Percentiles rank a stretch among this genome's conserved stretches.
Evolutionary conservation across 2,113 vertebrate species (phyloP).

Genomic region (Coryphaenoides rupestris): DNA sequence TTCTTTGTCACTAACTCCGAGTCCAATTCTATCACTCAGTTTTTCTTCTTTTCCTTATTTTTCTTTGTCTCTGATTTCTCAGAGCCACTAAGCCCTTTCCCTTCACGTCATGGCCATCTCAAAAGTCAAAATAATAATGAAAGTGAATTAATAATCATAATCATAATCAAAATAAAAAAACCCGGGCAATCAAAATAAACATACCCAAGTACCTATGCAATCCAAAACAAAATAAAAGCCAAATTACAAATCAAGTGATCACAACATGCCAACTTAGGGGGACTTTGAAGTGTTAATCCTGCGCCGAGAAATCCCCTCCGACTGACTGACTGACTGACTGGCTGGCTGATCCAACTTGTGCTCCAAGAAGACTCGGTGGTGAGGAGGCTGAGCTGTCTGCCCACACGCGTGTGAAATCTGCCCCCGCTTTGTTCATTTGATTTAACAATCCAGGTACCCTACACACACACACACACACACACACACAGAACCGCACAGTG

Average conservation of each 20-base stretch:
- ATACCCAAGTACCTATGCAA: slow-evolving; percentile 45
- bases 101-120: slow-evolving; percentile 40
- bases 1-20: slow-evolving; percentile 19
- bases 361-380: too few species aligned
- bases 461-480: too few species aligned
- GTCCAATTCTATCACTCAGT: slow-evolving; percentile 29
- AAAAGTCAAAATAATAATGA: slow-evolving; percentile 25
- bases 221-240: slow-evolving; percentile 58
- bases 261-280: slow-evolving; percentile 47
- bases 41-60: slow-evolving; percentile 29
- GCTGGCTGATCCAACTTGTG: slow-evolving; percentile 9
- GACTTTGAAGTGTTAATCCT: slow-evolving; percentile 59
- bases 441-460: too few species aligned
- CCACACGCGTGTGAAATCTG: too few species aligned
- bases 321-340: slow-evolving; percentile 29
- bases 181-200: too few species aligned
- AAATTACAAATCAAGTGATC: slow-evolving; percentile 55
- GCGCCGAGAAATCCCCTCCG: slow-evolving; percentile 16
- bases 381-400: too few species aligned
- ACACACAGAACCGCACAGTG: too few species aligned
- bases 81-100: slow-evolving; percentile 54
- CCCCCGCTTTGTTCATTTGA: too few species aligned
- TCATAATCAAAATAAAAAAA: too few species aligned
- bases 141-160: too few species aligned
- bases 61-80: slow-evolving; percentile 64